A percentile compares a stretch with the other conserved stretches of the same genome.
Conservation (phyloP, 2,113 vertebrate species). For the Platichthys flesus region DNA sequence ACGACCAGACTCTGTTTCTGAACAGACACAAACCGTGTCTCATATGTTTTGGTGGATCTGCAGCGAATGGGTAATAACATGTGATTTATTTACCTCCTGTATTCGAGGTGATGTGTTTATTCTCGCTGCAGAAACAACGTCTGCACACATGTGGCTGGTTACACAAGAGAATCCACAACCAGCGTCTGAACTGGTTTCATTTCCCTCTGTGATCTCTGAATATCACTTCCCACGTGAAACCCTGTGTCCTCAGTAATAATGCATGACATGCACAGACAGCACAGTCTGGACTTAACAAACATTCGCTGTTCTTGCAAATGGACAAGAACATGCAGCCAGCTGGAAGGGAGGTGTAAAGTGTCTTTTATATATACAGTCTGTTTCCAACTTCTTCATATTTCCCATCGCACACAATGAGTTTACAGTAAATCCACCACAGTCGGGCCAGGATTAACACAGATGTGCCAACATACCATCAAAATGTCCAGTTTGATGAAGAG, state of each 20-base stretch:
- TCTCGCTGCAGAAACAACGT: no score
- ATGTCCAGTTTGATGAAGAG: neutral
- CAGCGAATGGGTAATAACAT: no score
- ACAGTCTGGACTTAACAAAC: neutral
- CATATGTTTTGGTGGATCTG: no score
- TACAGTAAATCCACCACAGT: no score
- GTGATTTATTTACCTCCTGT: no score
- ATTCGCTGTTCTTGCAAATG: neutral
- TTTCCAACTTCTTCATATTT: no score
- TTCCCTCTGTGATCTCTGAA: neutral
- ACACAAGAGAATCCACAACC: slow-evolving; percentile 13
- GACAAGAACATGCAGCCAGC: neutral
- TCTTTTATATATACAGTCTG: no score
- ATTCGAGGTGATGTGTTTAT: no score
- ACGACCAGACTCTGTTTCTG: neutral
- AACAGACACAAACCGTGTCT: neutral
- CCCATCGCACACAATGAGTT: no score
- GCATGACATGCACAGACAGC: slow-evolving; percentile 11
- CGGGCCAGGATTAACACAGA: no score
- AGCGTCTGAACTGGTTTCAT: neutral
- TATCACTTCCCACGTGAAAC: neutral
- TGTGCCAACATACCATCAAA: neutral
- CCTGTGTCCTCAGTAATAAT: neutral
- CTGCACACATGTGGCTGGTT: slow-evolving; percentile 7
- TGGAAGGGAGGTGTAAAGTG: slow-evolving; percentile 1